These are phyloP conservation scores for Nephotettix cincticeps DNA, from an alignment of 1,140 invertebrate species.

Conservation along the genomic window DNA sequence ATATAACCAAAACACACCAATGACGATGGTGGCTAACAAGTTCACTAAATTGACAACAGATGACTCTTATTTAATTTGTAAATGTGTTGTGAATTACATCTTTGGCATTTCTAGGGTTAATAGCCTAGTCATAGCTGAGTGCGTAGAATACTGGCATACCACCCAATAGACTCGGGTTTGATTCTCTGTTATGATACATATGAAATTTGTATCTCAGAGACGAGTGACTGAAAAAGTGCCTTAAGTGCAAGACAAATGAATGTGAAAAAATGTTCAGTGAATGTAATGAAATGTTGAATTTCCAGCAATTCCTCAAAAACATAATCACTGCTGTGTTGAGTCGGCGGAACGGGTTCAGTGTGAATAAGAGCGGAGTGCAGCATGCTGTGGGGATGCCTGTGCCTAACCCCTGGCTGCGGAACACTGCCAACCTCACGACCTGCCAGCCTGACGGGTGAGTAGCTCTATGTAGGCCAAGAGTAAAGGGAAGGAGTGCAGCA, in stretches of 20 bases:
- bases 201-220: neutral
- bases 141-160: too few species aligned
- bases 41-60: too few species aligned
- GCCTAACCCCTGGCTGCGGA: constrained; percentile 68
- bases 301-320: constrained; percentile 68
- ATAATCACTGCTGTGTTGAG: constrained; percentile 70
- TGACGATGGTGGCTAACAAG: too few species aligned
- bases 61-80: too few species aligned
- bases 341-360: constrained; percentile 68
- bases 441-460: constrained; percentile 52
- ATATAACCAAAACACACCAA: too few species aligned
- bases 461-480: too few species aligned
- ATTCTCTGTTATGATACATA: constrained; percentile 3
- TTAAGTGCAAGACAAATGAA: neutral
- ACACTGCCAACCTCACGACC: constrained; percentile 52
- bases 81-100: too few species aligned
- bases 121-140: too few species aligned
- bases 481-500: constrained; percentile 67
- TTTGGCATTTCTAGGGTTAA: too few species aligned
- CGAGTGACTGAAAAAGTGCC: neutral
- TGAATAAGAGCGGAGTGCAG: constrained; percentile 64
- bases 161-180: too few species aligned
- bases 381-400: constrained; percentile 70
- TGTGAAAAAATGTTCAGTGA: neutral
- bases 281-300: neutral